phyloP scores from a whole-genome alignment of 37 sponge, comb jelly and placozoan genomes.

The Diacarnus erythraeanus region DNA sequence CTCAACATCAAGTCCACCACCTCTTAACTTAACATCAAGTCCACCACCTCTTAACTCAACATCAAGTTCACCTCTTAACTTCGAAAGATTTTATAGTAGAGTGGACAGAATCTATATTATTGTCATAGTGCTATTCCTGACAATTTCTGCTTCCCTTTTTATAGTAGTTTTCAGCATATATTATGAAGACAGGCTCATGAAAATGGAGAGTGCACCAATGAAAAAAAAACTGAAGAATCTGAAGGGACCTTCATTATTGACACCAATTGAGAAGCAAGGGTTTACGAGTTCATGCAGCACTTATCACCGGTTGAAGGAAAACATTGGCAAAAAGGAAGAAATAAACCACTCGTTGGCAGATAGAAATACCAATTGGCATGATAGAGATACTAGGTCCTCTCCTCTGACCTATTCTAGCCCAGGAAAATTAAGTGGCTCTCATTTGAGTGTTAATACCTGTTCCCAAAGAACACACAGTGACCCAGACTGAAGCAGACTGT shows the following conservation, averaged over 20 bases:
- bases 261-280: background rate
- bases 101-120: slow-evolving; percentile 18
- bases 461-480: no score
- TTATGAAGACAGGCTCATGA: slow-evolving; percentile 31
- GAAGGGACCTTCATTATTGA: slow-evolving; percentile 5
- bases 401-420: no score
- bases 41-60: background rate
- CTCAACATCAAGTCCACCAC: background rate
- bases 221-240: background rate
- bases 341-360: no score
- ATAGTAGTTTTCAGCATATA: slow-evolving; percentile 7
- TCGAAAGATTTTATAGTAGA: slow-evolving; percentile 11
- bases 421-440: no score
- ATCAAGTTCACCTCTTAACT: background rate
- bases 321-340: no score
- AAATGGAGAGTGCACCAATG: background rate
- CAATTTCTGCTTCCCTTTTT: background rate
- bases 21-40: background rate
- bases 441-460: no score
- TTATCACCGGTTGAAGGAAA: background rate
- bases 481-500: no score
- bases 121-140: background rate
- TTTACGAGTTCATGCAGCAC: background rate
- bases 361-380: no score
- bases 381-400: no score